A percentile compares a stretch with the other conserved stretches of the same genome.
Evolutionary conservation across 64 coral and sea anemone genomes (phyloP).

Genomic region (Actinia equina): DNA sequence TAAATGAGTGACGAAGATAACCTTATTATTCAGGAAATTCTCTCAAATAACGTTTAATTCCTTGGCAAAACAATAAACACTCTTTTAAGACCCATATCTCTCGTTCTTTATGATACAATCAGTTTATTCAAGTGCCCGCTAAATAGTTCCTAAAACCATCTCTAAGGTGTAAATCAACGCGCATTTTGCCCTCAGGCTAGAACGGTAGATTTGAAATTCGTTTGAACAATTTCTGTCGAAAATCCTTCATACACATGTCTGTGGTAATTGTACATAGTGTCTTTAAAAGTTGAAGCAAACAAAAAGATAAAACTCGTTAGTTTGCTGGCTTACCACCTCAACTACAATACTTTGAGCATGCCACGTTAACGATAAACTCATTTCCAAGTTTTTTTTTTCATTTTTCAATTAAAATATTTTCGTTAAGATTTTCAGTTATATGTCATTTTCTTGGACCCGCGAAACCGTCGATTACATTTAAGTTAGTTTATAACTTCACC

Average conservation of each 20-base stretch:
- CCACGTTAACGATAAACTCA: neutral
- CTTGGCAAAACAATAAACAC: slow-evolving; percentile 1
- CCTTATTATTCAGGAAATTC: slow-evolving; percentile 4
- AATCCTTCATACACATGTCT: neutral
- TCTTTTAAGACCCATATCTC: slow-evolving; percentile 9
- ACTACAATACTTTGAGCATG: slow-evolving; percentile 8
- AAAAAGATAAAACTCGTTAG: neutral
- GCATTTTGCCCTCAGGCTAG: neutral
- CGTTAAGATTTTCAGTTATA: neutral
- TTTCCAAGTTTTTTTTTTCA: neutral
- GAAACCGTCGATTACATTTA: slow-evolving; percentile 5
- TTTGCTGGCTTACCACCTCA: neutral
- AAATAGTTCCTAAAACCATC: neutral
- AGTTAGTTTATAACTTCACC: slow-evolving; percentile 54
- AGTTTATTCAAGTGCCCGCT: neutral
- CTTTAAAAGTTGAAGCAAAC: neutral
- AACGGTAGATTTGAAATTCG: neutral
- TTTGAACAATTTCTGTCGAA: neutral
- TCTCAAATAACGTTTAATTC: slow-evolving; percentile 15
- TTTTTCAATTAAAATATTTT: neutral
- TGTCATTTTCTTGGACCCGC: neutral
- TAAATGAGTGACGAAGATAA: neutral
- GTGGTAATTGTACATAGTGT: neutral
- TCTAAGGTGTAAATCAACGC: neutral
- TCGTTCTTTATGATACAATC: neutral